phyloP scores from a whole-genome alignment of 2,888 invertebrate species.

The Ecdyonurus torrentis region DNA sequence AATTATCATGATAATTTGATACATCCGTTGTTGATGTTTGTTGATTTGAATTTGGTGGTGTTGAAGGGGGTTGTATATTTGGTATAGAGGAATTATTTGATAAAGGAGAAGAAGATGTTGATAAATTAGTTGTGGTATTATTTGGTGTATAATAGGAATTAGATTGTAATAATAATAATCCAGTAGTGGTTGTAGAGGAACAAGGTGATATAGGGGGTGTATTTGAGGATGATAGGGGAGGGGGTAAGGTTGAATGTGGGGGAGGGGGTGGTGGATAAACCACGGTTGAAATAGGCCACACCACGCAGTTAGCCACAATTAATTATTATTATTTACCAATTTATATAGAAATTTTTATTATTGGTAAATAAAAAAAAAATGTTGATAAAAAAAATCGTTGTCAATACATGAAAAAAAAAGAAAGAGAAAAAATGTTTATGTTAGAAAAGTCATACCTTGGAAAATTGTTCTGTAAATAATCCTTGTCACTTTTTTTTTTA shows the following conservation, averaged over 20 bases:
- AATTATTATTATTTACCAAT: neutral
- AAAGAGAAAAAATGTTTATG: neutral
- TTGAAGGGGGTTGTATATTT: neutral
- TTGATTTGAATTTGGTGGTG: neutral
- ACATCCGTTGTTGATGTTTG: no score
- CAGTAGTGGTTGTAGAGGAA: neutral
- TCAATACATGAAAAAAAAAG: neutral
- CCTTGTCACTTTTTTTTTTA: neutral
- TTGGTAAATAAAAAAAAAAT: neutral
- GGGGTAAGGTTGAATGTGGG: neutral
- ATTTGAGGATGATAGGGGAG: neutral
- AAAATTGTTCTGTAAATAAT: neutral
- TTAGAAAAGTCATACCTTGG: neutral
- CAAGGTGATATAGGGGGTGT: neutral
- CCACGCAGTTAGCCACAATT: constrained; percentile 3
- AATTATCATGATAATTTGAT: neutral
- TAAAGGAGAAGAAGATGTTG: neutral
- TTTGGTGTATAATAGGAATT: neutral
- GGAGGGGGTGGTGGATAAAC: constrained; percentile 1
- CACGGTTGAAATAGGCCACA: neutral
- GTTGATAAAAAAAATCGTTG: neutral
- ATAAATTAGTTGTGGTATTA: neutral
- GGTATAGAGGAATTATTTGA: neutral
- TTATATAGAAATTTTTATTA: neutral
- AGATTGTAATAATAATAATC: neutral